These are phyloP conservation scores for Lucinisca nassula DNA, from an alignment of 2,888 invertebrate genomes.

Conservation along the genomic window DNA sequence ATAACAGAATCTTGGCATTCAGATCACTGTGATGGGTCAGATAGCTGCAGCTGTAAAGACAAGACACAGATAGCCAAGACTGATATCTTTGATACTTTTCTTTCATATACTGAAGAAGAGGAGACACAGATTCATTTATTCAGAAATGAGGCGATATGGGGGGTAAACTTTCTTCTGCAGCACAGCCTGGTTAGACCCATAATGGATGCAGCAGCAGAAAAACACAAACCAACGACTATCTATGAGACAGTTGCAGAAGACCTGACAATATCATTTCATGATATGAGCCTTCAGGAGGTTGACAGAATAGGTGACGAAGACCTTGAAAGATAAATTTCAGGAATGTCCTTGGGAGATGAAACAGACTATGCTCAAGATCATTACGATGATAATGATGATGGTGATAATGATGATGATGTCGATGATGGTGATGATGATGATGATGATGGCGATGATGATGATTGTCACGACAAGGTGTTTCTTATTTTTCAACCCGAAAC, in stretches of 20 bases:
- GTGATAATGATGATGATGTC: no score
- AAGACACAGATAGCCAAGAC: neutral
- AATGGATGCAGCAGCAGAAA: neutral
- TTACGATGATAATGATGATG: no score
- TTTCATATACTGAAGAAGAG: neutral
- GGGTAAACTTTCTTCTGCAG: neutral
- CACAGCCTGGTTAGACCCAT: neutral
- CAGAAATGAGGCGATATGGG: neutral
- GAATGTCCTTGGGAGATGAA: neutral
- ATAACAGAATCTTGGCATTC: neutral
- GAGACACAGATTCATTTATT: neutral
- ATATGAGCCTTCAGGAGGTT: neutral
- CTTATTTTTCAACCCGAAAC: no score
- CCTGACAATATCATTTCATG: neutral
- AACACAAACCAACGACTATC: neutral
- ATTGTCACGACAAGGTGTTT: no score
- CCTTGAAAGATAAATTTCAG: neutral
- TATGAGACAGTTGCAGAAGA: neutral
- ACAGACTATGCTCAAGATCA: no score
- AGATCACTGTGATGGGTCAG: neutral
- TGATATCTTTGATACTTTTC: neutral
- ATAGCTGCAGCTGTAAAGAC: neutral
- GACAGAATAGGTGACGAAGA: neutral
- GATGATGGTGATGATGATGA: no score
- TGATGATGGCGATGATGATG: neutral